Conservation (phyloP, 2,113 vertebrate genomes). For the Grus americana region DNA sequence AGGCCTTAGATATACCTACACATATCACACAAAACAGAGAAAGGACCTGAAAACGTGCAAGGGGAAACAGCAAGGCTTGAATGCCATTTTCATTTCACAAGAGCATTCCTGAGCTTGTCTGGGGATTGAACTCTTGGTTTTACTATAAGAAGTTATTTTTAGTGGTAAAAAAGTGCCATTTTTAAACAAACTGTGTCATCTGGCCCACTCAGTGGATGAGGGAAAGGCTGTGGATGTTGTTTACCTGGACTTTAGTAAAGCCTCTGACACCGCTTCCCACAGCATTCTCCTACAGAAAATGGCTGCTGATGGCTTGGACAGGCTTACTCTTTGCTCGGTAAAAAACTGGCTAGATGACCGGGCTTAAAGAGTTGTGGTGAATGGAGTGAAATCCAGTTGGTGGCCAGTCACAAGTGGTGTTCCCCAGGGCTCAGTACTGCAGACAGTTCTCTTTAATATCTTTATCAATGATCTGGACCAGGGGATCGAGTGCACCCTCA, state of each 20-base stretch:
- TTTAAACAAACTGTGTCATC: neutral
- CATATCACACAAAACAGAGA: neutral
- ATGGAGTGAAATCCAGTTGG: neutral
- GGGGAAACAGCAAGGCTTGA: neutral
- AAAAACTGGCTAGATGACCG: neutral
- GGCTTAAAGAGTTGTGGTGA: neutral
- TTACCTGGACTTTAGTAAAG: neutral
- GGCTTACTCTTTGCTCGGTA: accelerated
- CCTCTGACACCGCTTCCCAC: neutral
- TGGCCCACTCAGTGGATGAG: neutral
- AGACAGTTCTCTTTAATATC: neutral
- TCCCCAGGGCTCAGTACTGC: neutral
- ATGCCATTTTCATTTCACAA: neutral
- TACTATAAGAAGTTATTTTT: neutral
- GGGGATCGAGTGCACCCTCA: neutral
- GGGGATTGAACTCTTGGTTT: neutral
- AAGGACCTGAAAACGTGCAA: neutral
- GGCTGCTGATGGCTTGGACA: accelerated
- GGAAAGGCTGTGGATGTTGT: neutral
- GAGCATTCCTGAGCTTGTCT: neutral
- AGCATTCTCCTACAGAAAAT: neutral
- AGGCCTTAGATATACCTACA: neutral
- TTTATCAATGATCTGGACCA: neutral
- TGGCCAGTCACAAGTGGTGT: accelerated
- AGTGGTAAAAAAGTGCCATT: neutral